These are phyloP conservation scores for Pedionomus torquatus DNA, from an alignment of 2,113 vertebrate genomes.

Conservation along the genomic window DNA sequence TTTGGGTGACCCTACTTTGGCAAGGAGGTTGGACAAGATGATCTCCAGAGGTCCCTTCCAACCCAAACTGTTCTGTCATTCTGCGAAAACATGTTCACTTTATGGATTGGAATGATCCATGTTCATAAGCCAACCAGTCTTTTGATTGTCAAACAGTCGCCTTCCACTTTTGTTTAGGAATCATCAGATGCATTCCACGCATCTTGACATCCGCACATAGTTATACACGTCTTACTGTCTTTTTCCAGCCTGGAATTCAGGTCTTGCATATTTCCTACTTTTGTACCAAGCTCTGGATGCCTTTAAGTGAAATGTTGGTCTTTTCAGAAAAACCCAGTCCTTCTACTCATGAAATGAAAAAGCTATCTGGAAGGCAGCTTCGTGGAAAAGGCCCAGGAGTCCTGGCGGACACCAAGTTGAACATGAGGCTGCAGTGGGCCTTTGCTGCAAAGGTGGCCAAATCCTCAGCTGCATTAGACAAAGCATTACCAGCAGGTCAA, in stretches of 20 bases:
- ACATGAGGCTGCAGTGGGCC: not conserved
- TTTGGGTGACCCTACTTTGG: too few species aligned
- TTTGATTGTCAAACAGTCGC: not conserved
- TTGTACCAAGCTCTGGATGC: not conserved
- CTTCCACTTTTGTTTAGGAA: not conserved
- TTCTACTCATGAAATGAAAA: not conserved
- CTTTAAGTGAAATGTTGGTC: not conserved
- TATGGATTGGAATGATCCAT: not conserved
- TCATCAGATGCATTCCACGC: not conserved
- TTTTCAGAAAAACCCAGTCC: not conserved
- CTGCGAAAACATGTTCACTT: not conserved
- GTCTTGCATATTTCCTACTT: not conserved
- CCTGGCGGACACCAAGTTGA: not conserved
- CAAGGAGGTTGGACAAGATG: too few species aligned
- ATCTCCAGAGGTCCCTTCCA: too few species aligned
- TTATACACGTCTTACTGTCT: not conserved
- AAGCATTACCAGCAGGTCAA: not conserved
- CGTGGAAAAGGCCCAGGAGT: not conserved
- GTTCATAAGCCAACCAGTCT: not conserved
- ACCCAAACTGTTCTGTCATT: too few species aligned
- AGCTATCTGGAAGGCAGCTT: not conserved
- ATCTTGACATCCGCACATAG: accelerated
- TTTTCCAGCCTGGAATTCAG: not conserved
- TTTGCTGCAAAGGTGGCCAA: not conserved
- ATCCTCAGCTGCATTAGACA: not conserved